These are phyloP conservation scores for Borostomias antarcticus DNA, from an alignment of 2,797 vertebrate species.

Conservation along the genomic window DNA sequence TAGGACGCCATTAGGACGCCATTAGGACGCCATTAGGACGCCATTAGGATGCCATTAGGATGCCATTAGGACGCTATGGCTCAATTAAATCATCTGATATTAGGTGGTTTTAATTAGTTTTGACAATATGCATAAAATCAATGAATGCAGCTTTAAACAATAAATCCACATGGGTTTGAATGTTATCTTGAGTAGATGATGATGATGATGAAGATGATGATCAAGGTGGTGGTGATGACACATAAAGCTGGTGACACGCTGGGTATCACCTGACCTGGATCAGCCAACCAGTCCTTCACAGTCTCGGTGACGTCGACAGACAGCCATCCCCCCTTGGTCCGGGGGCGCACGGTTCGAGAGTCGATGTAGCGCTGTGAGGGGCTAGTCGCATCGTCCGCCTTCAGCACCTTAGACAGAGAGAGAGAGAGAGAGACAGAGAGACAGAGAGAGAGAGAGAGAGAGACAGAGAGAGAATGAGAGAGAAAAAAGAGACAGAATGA, in stretches of 20 bases:
- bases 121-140: no score
- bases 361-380: slow-evolving; percentile 81
- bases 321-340: slow-evolving; percentile 77
- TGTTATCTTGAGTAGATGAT: background rate
- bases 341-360: slow-evolving; percentile 78
- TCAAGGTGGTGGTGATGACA: background rate
- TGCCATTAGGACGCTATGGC: no score
- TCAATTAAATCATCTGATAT: no score
- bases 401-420: slow-evolving; percentile 68
- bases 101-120: no score
- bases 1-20: no score
- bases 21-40: no score
- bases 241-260: background rate
- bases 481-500: no score
- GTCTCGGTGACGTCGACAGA: slow-evolving; percentile 83
- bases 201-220: background rate
- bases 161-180: no score
- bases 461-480: background rate
- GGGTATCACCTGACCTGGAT: slow-evolving; percentile 72
- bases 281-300: slow-evolving; percentile 80
- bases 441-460: background rate
- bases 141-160: no score
- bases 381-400: slow-evolving; percentile 71
- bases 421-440: background rate
- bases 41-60: no score